Conservation (phyloP, 1,140 invertebrate species). For the Microplitis demolitor region DNA sequence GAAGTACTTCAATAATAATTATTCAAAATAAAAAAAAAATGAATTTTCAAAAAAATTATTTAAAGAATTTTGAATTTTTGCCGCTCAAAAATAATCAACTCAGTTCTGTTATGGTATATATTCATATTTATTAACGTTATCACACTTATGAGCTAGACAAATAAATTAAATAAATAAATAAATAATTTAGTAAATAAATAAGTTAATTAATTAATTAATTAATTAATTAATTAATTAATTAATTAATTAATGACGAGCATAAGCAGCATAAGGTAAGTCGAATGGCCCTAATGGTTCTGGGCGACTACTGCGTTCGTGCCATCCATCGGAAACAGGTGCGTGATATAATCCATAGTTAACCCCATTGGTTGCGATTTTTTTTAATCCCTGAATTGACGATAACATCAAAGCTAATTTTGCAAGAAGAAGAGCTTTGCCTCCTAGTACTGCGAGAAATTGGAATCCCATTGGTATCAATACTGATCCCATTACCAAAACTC, state of each 20-base stretch:
- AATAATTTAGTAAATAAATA: background rate
- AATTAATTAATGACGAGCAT: slow-evolving; percentile 15
- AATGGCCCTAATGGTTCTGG: slow-evolving; percentile 28
- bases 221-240: background rate
- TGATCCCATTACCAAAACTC: slow-evolving; percentile 71
- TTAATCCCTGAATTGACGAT: slow-evolving; percentile 76
- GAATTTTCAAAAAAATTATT: too few relatives aligned
- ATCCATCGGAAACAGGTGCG: slow-evolving; percentile 39
- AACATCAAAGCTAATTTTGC: slow-evolving; percentile 79
- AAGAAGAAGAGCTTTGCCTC: slow-evolving; percentile 75
- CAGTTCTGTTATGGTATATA: too few relatives aligned
- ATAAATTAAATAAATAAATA: background rate
- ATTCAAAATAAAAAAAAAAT: too few relatives aligned
- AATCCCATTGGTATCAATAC: slow-evolving; percentile 78
- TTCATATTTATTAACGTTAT: too few relatives aligned
- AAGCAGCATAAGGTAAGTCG: slow-evolving; percentile 32
- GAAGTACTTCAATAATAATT: too few relatives aligned
- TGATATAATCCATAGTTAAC: slow-evolving; percentile 60
- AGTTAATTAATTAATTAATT: background rate
- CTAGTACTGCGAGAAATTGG: slow-evolving; percentile 76
- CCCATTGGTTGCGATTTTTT: slow-evolving; percentile 63
- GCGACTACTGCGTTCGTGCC: slow-evolving; percentile 53
- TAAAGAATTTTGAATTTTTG: too few relatives aligned
- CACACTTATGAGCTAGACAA: background rate
- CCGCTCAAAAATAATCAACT: too few relatives aligned